phyloP scores from a whole-genome alignment of 2,113 vertebrate genomes.

The Microtus richardsoni region DNA sequence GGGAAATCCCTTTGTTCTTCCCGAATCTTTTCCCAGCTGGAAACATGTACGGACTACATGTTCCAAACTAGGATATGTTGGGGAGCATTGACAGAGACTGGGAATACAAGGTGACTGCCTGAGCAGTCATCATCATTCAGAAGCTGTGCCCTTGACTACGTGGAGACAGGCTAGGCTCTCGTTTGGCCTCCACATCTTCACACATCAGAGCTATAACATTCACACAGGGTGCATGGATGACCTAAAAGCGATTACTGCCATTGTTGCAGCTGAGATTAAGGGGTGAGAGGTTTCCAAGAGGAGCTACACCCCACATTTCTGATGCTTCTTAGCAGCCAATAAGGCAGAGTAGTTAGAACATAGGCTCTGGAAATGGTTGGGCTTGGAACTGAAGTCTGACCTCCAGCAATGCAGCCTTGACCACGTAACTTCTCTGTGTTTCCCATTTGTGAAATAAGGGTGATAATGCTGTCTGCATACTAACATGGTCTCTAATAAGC shows the following conservation, averaged over 20 bases:
- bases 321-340: neutral
- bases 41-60: constrained; percentile 27
- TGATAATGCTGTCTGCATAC: neutral
- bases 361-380: neutral
- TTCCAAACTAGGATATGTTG: too few species aligned
- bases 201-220: neutral
- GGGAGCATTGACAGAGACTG: too few species aligned
- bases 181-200: neutral
- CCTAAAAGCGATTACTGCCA: neutral
- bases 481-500: neutral
- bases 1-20: neutral
- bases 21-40: neutral
- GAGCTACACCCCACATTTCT: neutral
- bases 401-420: neutral
- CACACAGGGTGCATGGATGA: neutral
- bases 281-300: neutral
- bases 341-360: neutral
- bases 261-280: neutral
- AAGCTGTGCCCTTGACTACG: neutral
- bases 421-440: neutral
- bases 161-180: neutral
- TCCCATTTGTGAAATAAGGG: neutral
- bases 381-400: neutral
- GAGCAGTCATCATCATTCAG: neutral
- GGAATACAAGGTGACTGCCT: neutral